Evolutionary conservation across 2,113 vertebrate genomes (phyloP).

Genomic region (Lethenteron camtschaticum): DNA sequence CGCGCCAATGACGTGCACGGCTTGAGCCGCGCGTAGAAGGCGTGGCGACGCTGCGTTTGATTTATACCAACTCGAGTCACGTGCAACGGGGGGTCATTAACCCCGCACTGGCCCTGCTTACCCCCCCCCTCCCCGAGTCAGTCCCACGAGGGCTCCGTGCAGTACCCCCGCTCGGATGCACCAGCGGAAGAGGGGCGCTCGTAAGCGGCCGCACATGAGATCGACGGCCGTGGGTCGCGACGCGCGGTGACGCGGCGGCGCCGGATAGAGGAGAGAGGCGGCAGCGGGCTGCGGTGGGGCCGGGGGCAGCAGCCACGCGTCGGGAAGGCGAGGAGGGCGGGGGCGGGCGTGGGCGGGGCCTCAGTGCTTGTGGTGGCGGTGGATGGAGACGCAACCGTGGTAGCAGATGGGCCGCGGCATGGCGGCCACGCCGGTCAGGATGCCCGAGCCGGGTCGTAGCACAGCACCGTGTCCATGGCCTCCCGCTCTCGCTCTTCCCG

Average conservation of each 20-base stretch:
- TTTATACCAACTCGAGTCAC: no score
- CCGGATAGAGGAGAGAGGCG: no score
- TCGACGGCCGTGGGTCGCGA: no score
- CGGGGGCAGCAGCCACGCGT: slow-evolving; percentile 5
- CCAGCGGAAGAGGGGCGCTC: neutral
- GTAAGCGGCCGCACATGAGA: neutral
- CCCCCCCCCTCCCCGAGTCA: neutral
- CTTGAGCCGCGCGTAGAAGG: no score
- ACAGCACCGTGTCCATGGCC: slow-evolving; percentile 73
- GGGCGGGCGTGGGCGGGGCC: slow-evolving; percentile 10
- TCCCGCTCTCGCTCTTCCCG: slow-evolving; percentile 73
- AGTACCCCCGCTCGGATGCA: neutral
- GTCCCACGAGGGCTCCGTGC: slow-evolving; percentile 7
- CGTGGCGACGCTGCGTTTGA: no score
- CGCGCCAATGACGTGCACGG: no score
- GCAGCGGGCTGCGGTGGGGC: no score
- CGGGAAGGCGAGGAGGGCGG: slow-evolving; percentile 16
- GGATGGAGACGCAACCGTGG: slow-evolving; percentile 90
- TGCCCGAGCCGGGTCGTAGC: slow-evolving; percentile 72
- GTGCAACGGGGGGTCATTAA: no score
- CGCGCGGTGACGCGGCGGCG: no score
- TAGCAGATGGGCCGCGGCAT: slow-evolving; percentile 94
- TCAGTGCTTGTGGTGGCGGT: slow-evolving; percentile 30
- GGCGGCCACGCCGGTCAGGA: slow-evolving; percentile 75
- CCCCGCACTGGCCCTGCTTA: no score